These are phyloP conservation scores for Amblyjoppa fuscipennis DNA, from an alignment of 2,888 invertebrate species.

Conservation along the genomic window DNA sequence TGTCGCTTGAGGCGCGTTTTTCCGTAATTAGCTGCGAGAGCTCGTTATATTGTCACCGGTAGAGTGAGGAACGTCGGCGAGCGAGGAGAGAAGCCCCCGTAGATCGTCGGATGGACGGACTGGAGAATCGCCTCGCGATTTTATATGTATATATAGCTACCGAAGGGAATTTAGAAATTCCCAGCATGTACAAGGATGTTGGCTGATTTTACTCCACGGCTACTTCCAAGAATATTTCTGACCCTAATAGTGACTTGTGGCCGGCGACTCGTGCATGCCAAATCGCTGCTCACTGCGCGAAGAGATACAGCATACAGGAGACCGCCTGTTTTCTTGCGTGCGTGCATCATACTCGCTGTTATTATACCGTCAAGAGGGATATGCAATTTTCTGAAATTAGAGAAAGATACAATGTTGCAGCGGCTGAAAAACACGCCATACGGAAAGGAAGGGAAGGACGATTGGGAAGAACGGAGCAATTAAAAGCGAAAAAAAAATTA, in stretches of 20 bases:
- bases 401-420: slow-evolving; percentile 4
- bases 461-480: not conserved
- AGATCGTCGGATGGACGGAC: slow-evolving; percentile 1
- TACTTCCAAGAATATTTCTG: slow-evolving; percentile 54
- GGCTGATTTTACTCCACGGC: not conserved
- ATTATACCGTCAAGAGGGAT: not conserved
- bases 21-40: slow-evolving; percentile 41
- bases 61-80: slow-evolving; percentile 34
- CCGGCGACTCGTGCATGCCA: slow-evolving; percentile 51
- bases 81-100: slow-evolving; percentile 13
- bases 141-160: not conserved
- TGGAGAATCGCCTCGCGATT: not conserved
- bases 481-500: slow-evolving; percentile 32
- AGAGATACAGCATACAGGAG: not conserved
- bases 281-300: slow-evolving; percentile 42
- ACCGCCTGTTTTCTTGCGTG: slow-evolving; percentile 2
- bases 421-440: not conserved
- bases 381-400: not conserved
- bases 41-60: slow-evolving; percentile 51
- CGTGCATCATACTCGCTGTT: not conserved
- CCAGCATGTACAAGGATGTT: not conserved
- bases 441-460: not conserved
- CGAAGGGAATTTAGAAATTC: slow-evolving; percentile 49
- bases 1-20: not conserved
- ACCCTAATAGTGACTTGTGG: slow-evolving; percentile 41